These are phyloP conservation scores for Myotis findleyi DNA, from an alignment of 2,797 vertebrate genomes.

Conservation along the genomic window DNA sequence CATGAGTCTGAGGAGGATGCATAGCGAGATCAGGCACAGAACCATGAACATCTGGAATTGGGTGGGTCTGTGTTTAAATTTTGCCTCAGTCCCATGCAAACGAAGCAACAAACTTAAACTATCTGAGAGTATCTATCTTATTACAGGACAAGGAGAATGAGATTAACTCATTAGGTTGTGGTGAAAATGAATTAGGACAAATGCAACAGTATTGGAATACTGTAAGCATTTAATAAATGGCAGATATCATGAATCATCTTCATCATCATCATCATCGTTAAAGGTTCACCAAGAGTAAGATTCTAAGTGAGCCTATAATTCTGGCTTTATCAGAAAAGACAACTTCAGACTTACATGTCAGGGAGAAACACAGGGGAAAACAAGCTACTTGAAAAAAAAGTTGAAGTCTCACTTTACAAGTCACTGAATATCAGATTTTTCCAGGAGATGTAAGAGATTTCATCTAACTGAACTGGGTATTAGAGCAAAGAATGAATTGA, in stretches of 20 bases:
- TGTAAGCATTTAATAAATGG: background rate
- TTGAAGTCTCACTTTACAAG: background rate
- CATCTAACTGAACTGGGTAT: background rate
- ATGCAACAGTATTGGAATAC: background rate
- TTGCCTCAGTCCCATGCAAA: background rate
- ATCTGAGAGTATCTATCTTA: background rate
- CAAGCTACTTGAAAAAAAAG: background rate
- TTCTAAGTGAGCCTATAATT: background rate
- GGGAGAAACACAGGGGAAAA: background rate
- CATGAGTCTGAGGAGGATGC: background rate
- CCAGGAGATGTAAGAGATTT: background rate
- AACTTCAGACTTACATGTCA: background rate
- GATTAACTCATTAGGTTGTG: background rate
- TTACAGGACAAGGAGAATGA: background rate
- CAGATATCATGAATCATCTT: background rate
- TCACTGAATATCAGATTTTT: background rate
- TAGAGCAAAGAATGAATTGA: background rate
- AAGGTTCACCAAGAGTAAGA: background rate
- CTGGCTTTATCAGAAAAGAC: background rate
- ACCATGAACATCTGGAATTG: background rate
- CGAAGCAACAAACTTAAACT: background rate
- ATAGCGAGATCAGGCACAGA: background rate
- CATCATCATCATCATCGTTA: background rate
- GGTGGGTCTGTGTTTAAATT: background rate
- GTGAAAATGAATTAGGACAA: background rate